These are phyloP conservation scores for Gastracanthus pulcherrimus DNA, from an alignment of 2,888 invertebrate genomes.

Conservation along the genomic window DNA sequence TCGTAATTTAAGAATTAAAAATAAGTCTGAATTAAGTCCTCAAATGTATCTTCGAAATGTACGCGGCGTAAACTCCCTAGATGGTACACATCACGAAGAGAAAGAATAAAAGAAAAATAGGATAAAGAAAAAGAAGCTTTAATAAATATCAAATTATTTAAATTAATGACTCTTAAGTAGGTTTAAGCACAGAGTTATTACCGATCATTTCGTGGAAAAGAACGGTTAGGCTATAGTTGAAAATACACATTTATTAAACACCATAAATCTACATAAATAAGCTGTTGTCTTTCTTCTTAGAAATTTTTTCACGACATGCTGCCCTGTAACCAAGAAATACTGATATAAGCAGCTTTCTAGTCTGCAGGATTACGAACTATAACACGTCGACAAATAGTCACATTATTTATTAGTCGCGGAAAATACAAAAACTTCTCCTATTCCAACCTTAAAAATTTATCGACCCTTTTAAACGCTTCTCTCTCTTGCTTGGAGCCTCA, in stretches of 20 bases:
- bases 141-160: background rate
- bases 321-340: background rate
- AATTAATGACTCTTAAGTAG: background rate
- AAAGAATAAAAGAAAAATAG: background rate
- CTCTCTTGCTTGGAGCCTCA: too few species aligned
- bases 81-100: background rate
- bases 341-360: slow-evolving; percentile 4
- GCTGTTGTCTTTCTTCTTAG: background rate
- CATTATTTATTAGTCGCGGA: background rate
- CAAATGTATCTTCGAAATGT: background rate
- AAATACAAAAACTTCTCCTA: background rate
- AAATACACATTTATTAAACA: slow-evolving; percentile 20
- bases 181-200: background rate
- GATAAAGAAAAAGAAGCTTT: background rate
- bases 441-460: too few species aligned
- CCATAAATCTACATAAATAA: slow-evolving; percentile 12
- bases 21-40: too few species aligned
- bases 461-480: too few species aligned
- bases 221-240: too few species aligned
- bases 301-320: background rate
- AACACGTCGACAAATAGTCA: too few species aligned
- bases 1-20: too few species aligned
- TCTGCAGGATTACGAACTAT: background rate
- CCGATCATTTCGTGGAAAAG: background rate
- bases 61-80: background rate